Evolutionary conservation across 35 echinoderm and acorn worm species (phyloP).

Genomic region (Heliocidaris tuberculata): DNA sequence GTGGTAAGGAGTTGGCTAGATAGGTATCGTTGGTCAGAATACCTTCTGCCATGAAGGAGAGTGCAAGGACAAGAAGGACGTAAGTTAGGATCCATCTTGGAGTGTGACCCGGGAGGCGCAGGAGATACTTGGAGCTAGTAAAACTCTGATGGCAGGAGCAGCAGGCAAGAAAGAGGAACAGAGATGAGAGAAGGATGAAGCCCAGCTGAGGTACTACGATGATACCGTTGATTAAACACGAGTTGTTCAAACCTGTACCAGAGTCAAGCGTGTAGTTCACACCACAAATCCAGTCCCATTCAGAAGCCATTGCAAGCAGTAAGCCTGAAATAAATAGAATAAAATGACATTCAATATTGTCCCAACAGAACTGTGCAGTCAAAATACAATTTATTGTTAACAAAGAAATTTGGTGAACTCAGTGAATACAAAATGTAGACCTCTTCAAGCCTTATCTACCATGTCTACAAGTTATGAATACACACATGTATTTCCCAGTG

Average conservation of each 20-base stretch:
- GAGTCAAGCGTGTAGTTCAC: slow-evolving; percentile 33
- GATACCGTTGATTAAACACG: slow-evolving; percentile 78
- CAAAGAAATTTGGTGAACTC: too few species aligned
- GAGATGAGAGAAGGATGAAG: slow-evolving; percentile 61
- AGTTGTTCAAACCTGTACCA: slow-evolving; percentile 69
- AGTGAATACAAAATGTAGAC: too few species aligned
- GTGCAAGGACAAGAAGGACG: slow-evolving; percentile 37
- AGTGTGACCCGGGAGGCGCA: slow-evolving; percentile 81
- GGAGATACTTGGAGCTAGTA: slow-evolving; percentile 42
- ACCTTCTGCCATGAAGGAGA: slow-evolving; percentile 56
- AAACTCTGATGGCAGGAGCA: slow-evolving; percentile 31
- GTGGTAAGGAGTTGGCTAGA: slow-evolving; percentile 38
- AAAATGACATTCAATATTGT: too few species aligned
- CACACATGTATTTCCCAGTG: too few species aligned
- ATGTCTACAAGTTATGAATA: too few species aligned
- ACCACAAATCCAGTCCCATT: slow-evolving; percentile 69
- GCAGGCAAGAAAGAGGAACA: slow-evolving; percentile 63
- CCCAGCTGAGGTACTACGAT: slow-evolving; percentile 61
- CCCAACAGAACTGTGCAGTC: too few species aligned
- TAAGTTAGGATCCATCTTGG: slow-evolving; percentile 60
- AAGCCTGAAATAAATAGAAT: not conserved
- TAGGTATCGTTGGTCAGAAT: slow-evolving; percentile 63
- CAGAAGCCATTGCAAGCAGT: not conserved
- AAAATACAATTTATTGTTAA: too few species aligned
- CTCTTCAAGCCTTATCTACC: too few species aligned